Evolutionary conservation across 2,888 invertebrate genomes (phyloP).

Genomic region (Allolobophora icterica): DNA sequence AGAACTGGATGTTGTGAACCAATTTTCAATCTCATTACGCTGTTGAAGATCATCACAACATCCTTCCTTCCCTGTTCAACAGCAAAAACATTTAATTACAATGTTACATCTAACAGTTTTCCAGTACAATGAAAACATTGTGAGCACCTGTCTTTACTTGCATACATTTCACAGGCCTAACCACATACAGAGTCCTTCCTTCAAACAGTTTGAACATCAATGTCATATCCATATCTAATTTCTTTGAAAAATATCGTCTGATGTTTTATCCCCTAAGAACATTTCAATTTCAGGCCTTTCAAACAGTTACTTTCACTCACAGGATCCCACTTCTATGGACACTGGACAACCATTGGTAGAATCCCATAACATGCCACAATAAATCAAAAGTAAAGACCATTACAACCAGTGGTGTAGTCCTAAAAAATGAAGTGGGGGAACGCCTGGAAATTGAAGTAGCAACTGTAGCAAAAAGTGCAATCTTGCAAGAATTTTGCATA

Average conservation of each 20-base stretch:
- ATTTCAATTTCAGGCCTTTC: not conserved
- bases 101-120: not conserved
- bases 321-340: not conserved
- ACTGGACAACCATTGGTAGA: too few species aligned
- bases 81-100: not conserved
- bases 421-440: too few species aligned
- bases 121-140: not conserved
- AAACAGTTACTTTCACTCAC: not conserved
- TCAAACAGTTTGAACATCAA: not conserved
- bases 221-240: too few species aligned
- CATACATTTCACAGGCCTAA: too few species aligned
- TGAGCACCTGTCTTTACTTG: not conserved
- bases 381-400: too few species aligned
- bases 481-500: too few species aligned
- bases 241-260: not conserved
- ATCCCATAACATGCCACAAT: too few species aligned
- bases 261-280: not conserved
- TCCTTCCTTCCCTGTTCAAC: slow-evolving; percentile 91
- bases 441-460: too few species aligned
- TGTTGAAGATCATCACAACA: slow-evolving; percentile 98
- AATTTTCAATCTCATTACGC: slow-evolving; percentile 95
- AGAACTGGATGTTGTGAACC: slow-evolving; percentile 92
- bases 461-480: too few species aligned
- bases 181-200: not conserved
- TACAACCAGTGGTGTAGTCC: too few species aligned